Base-by-base conservation (phyloP, 1,140 invertebrate genomes). In the Venturia canescens region DNA sequence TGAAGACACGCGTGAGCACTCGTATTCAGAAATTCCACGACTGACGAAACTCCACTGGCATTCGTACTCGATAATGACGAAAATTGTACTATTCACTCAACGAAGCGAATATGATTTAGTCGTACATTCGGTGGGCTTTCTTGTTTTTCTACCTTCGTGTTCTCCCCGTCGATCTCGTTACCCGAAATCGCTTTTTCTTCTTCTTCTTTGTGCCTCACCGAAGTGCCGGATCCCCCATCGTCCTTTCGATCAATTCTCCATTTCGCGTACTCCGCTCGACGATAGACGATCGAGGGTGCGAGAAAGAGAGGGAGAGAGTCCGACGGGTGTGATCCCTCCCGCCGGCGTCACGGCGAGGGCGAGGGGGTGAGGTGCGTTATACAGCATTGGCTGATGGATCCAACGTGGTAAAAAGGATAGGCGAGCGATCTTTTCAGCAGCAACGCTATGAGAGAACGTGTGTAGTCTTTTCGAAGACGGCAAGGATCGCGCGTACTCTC, bases 281-380 rank as follows among this genome's bases (percentile, higher is more conserved):
- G 75, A 44, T 57, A 82, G 83, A 71, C 78, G 83, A 79, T 50
- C 44, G 31, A 31, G 53, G 78, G 57, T 72, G 18, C n/a, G 67
- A 69, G 67, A 80, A 75, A 80, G 80, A 34, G 15, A 76, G 50
- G 27, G 60, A 26, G 57, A 81, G 80, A 83, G 34, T 66, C 83
- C 80, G 80, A 57, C 83, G 76, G 83, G 80, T 84, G 83, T 82
- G 84, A 85, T 84, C 80, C 80, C 84, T 85, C 44, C 71, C 60
- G 70, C 71, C 60, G 70, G 80, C 80, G 84, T 83, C 83, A 85
- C 81, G 82, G 11, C 63, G 72, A 82, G 13, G 11, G 38, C 80
- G 72, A 44, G 11, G 38, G 81, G 72, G 76, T 78, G 83, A 78
- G 81, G 79, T 82, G 80, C 83, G 18, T 26, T 63, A 63, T 63